Percentiles rank a stretch among this genome's conserved stretches.
phyloP scores from a whole-genome alignment of 35 echinoderm and acorn worm genomes.

The Patiria miniata region DNA sequence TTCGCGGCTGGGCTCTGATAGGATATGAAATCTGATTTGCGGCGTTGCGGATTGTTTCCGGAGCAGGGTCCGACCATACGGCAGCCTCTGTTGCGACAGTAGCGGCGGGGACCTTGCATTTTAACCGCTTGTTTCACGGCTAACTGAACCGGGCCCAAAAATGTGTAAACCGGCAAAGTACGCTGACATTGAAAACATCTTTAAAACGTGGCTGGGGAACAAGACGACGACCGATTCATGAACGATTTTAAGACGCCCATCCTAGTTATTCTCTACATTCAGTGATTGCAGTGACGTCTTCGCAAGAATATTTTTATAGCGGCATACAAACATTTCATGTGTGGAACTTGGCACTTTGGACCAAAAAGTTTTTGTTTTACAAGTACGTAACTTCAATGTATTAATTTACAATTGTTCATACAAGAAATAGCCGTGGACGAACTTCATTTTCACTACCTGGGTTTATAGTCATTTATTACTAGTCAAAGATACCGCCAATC shows the following conservation, averaged over 20 bases:
- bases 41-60: conserved; percentile 8
- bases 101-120: not conserved
- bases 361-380: no score
- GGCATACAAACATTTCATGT: no score
- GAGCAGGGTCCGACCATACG: not conserved
- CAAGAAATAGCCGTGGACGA: not conserved
- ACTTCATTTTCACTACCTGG: not conserved
- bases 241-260: not conserved
- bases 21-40: conserved; percentile 26
- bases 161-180: conserved; percentile 24
- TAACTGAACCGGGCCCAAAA: conserved; percentile 23
- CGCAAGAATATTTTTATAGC: no score
- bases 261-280: no score
- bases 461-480: not conserved
- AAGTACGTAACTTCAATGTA: no score
- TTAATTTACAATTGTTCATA: no score
- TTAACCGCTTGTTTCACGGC: conserved; percentile 23
- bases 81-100: conserved; percentile 15
- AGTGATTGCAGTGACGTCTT: no score
- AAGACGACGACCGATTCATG: conserved; percentile 15
- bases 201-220: not conserved
- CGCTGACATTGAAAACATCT: conserved; percentile 19
- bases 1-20: conserved; percentile 17
- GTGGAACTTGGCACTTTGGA: no score
- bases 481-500: conserved; percentile 11